Evolutionary conservation across 1,140 invertebrate genomes (phyloP), one percentile per base, ranked within the genome.

Genomic region (Zaprionus tsacasi): DNA sequence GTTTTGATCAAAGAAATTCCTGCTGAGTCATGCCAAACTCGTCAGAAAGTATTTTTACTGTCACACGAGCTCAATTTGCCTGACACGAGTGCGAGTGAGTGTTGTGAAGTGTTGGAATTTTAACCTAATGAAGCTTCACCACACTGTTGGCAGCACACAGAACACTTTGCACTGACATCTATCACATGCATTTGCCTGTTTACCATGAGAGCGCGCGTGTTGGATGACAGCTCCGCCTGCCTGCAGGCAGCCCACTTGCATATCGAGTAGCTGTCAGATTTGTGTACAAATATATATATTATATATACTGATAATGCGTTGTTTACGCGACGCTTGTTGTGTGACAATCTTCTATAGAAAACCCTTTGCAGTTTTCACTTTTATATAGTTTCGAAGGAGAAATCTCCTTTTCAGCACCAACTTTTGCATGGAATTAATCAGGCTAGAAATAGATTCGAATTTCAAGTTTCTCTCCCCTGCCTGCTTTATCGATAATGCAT

Each of bases 171-270:
- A 45, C 64, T 72, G 83, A 78, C 83, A 87, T 82, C 83, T 82
- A 83, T 88, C 83, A 88, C 82, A 75, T 87, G 83, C 83, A 80
- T 82, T 80, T 82, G 79, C 76, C 57, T 70, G 79, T 81, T 79
- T 78, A 59, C 66, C 48, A 66, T 17, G 43, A 48, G 25, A 27
- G 25, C 4, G 43, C 15, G 15, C n/a, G 38, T 66, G 57, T 78
- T 75, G 57, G 48, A 79, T 27, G n/a, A 13, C 50, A 43, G 11
- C 8, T 35, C 11, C 8, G 27, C 25, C 21, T 48, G 27, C 56
- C 52, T 30, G 58, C 36, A 40, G 50, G 21, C n/a, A 45, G 7
- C 45, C 13, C 65, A 40, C 27, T 40, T 38, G 38, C 61, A 58
- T 68, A 86, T 87, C 64, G 82, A 82, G 76, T 73, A 82, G 55